Evolutionary conservation across 2,113 vertebrate species (phyloP).

Genomic region (Myrmecobius fasciatus): DNA sequence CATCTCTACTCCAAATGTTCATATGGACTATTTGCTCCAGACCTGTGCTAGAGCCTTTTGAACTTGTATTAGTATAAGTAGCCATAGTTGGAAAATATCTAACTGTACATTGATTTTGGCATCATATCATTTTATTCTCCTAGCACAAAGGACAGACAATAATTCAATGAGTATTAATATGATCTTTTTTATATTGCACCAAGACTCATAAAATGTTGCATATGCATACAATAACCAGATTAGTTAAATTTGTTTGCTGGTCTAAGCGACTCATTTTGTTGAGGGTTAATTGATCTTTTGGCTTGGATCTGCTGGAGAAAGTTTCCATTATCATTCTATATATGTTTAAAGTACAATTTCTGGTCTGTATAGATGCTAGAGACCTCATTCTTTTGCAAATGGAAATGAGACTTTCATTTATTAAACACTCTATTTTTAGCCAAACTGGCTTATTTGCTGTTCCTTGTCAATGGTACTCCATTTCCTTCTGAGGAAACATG

Average conservation of each 20-base stretch:
- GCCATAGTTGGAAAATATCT: too few species aligned
- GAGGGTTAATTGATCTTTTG: constrained; percentile 9
- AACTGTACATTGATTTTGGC: too few species aligned
- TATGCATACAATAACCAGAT: not conserved
- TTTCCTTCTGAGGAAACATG: not conserved
- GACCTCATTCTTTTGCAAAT: not conserved
- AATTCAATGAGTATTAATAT: too few species aligned
- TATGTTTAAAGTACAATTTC: not conserved
- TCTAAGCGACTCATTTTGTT: not conserved
- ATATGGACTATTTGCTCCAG: too few species aligned
- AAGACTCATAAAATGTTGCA: not conserved
- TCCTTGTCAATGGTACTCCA: not conserved
- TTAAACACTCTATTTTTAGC: not conserved
- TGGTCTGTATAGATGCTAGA: not conserved
- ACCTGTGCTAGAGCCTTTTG: too few species aligned
- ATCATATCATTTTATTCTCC: too few species aligned
- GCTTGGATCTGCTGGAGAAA: not conserved
- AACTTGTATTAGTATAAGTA: too few species aligned
- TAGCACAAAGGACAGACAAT: too few species aligned
- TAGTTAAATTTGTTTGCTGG: not conserved
- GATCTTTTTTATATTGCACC: too few species aligned
- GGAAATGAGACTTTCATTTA: not conserved
- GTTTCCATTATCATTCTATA: not conserved
- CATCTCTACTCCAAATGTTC: too few species aligned
- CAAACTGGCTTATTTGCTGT: not conserved